Evolutionary conservation across 2,888 invertebrate species (phyloP), one percentile per base, ranked within the genome.

Genomic region (Scotopteryx bipunctaria): DNA sequence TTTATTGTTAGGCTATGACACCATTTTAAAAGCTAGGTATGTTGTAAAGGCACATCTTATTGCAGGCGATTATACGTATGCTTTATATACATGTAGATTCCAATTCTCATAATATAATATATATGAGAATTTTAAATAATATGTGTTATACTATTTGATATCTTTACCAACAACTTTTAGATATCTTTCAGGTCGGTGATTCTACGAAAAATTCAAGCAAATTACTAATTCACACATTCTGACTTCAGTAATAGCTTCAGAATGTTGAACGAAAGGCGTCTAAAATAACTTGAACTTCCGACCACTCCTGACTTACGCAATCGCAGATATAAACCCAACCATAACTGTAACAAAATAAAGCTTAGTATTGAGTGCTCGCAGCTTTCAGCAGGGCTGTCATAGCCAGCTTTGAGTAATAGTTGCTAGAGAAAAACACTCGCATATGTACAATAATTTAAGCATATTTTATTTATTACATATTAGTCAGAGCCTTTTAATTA

Each of bases 271-370:
- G 35, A 53, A 50, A 58, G 47, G 38, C 37, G 43, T 43, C 59
- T 54, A 46, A 53, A 57, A 55, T 55, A 64, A 61, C 63, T 58
- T 49, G 61, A 59, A 57, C 59, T 56, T 61, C 58, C 57, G 55
- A 48, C 55, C 56, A 59, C 55, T 59, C 51, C 47, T 64, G 64
- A 71, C 59, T 67, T 64, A 64, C 48, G 56, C 36, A 46, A 55
- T 46, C 53, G 50, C n/a, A 14, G 11, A 44, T 57, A 62, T 49
- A 69, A 62, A 64, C 45, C 63, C 41, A 49, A 41, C 51, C 60
- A 45, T 69, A 67, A 52, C 41, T 16, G 38, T 33, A 56, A 51
- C 49, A 6, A 8, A 46, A 44, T 55, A 49, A 44, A 56, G 57
- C 62, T 55, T 55, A 59, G 60, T 66, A 63, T 61, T 51, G 48